phyloP scores from a whole-genome alignment of 2,888 invertebrate species.

The Euplagia quadripunctaria region DNA sequence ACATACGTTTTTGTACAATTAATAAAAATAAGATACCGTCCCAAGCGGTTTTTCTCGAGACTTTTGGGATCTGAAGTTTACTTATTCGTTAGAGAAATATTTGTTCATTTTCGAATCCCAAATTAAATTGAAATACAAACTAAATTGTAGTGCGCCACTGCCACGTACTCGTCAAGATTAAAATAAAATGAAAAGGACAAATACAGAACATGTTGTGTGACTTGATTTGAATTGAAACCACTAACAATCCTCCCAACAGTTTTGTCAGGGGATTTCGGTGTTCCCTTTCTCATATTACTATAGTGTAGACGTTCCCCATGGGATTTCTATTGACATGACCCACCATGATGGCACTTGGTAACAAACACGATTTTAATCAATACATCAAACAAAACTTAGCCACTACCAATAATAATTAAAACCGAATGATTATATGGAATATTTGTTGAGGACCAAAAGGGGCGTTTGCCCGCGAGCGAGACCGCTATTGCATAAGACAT shows the following conservation, averaged over 20 bases:
- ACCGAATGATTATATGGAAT: conserved; percentile 85
- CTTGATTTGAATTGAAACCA: conserved; percentile 41
- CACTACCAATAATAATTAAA: conserved; percentile 87
- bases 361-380: conserved; percentile 86
- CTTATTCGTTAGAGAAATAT: too few species aligned
- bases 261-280: conserved; percentile 41
- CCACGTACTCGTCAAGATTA: background rate
- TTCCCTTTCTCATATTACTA: conserved; percentile 37
- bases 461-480: conserved; percentile 73
- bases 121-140: background rate
- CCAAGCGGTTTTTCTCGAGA: background rate
- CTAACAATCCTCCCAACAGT: conserved; percentile 44
- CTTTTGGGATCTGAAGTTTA: background rate
- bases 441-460: conserved; percentile 84
- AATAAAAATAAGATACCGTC: too few species aligned
- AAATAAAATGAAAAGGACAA: background rate
- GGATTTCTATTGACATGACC: conserved; percentile 74
- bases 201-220: background rate
- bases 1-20: too few species aligned
- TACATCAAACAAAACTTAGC: conserved; percentile 86
- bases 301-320: conserved; percentile 50
- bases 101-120: background rate
- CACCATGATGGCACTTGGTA: conserved; percentile 76
- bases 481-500: conserved; percentile 65
- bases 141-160: background rate